Base-by-base conservation (phyloP, 2,113 vertebrate species). In the Camelus dromedarius region DNA sequence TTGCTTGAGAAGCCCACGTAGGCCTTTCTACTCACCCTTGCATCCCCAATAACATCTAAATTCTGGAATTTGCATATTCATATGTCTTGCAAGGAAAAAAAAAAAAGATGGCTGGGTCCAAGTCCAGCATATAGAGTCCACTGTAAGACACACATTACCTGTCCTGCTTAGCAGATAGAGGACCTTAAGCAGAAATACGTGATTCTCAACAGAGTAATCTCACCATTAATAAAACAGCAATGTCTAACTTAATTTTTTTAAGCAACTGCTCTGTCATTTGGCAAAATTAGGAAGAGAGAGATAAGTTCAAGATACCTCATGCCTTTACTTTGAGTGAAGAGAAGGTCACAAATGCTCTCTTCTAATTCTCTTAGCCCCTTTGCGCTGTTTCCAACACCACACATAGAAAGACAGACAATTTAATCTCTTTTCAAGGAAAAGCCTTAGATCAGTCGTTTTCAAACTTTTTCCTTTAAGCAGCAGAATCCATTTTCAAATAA, bases 401-500 rank as follows among this genome's bases (percentile, higher is more conserved):
- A 77, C 32, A 81, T 30, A 79, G 38, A 62, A 16, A 28, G 4
- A 19, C 10, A 28, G 30, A 56, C 28, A 46, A 20, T n/a, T 26
- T 12, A 60, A 20, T 73, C 30, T 93, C 56, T 38, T 81, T 86
- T 89, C 19, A 80, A 5, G 50, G 42, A 76, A 92, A 95, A 69
- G 81, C 5, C 30, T 54, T 52, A 32, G 24, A 60, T 52, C 28
- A 77, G 46, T 64, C 30, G 32, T 91, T 92, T 92, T 84, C 56
- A 42, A 64, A 69, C n/a, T 38, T 54, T 80, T 56, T 81, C 80
- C 62, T 85, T 62, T 70, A 95, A 64, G 86, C 28, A 58, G 88
- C 38, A 94, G 79, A 88, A 92, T 80, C 28, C 22, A 85, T 38
- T 73, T 77, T 92, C 72, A 97, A 96, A 67, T 88, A 13, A 84